Evolutionary conservation across 2,888 invertebrate species (phyloP), one percentile per base, ranked within the genome.

Genomic region (Phorcus lineatus): DNA sequence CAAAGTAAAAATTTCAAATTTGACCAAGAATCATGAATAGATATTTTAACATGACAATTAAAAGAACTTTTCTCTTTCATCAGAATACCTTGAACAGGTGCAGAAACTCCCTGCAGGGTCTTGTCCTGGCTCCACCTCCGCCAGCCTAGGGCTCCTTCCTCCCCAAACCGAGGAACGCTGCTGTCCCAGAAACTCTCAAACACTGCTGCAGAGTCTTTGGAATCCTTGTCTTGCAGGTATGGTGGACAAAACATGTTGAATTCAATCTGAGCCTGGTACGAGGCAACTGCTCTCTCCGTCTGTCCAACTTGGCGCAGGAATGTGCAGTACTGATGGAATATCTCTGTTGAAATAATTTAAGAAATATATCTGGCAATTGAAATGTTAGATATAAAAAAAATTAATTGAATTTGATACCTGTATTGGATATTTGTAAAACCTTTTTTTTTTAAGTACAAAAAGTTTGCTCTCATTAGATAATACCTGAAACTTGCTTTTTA

Each of bases 161-260:
- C 93, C 24, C 93, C 94, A 86, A 93, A 89, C 81, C 93, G 88
- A 17, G 93, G 86, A 47, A 90, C 90, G 31, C 90, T 89, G 83
- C 92, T 91, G 76, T 93, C 93, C 94, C 94, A 94, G 86, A 93
- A 94, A 28, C 91, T 90, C 84, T 93, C 93, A 86, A 94, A 91
- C 53, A 90, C 86, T 22, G 88, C 84, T 52, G 91, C 82, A 70
- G 88, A 89, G 7, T 91, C 91, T 74, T 86, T 86, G 31, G 86
- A 79, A 62, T 90, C 62, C 13, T 84, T 79, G 47, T 83, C 83
- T 47, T 84, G 83, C 40, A 90, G 81, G 7, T 83, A 67, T 7
- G 82, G 22, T 2, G 93, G 93, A 76, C 89, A 86, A 83, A 91
- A 93, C 11, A 93, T 84, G 86, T 94, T 94, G 84, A 93, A 92